These are phyloP conservation scores for Carcina quercana DNA, from an alignment of 2,888 invertebrate species.

Conservation along the genomic window DNA sequence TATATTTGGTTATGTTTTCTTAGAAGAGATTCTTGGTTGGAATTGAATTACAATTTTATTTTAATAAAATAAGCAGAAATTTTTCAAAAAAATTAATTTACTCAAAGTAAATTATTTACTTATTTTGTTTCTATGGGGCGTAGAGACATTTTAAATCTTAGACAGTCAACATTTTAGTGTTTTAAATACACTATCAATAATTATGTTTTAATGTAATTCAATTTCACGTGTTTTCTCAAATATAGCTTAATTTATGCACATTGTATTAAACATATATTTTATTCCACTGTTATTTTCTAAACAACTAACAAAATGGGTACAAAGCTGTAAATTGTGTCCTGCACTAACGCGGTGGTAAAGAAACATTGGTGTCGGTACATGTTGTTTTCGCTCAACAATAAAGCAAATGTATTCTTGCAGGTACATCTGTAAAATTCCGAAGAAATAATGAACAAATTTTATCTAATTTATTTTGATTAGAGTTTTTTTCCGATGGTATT, in stretches of 20 bases:
- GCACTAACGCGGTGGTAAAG: conserved; percentile 18
- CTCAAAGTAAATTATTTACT: too few relatives aligned
- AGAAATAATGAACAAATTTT: conserved; percentile 48
- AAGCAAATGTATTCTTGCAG: conserved; percentile 53
- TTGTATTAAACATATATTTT: conserved; percentile 23
- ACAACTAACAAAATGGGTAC: conserved; percentile 33
- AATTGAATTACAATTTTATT: too few relatives aligned
- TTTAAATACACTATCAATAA: not conserved
- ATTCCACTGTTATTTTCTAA: conserved; percentile 22
- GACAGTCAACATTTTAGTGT: not conserved
- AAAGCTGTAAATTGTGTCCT: conserved; percentile 7
- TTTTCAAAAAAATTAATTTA: too few relatives aligned
- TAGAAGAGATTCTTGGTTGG: too few relatives aligned
- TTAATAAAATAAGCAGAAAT: too few relatives aligned
- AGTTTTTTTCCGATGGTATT: conserved; percentile 32
- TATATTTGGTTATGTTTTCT: too few relatives aligned
- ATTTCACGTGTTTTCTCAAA: conserved; percentile 22
- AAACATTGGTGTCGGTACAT: conserved; percentile 26
- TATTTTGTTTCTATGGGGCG: too few relatives aligned
- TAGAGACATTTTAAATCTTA: too few relatives aligned
- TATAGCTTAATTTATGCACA: conserved; percentile 27
- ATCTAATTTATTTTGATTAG: conserved; percentile 32
- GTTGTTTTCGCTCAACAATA: conserved; percentile 7
- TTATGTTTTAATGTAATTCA: conserved; percentile 14
- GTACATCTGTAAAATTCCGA: conserved; percentile 60